Base-by-base conservation (phyloP, 2,888 invertebrate species). In the Noctua janthina region DNA sequence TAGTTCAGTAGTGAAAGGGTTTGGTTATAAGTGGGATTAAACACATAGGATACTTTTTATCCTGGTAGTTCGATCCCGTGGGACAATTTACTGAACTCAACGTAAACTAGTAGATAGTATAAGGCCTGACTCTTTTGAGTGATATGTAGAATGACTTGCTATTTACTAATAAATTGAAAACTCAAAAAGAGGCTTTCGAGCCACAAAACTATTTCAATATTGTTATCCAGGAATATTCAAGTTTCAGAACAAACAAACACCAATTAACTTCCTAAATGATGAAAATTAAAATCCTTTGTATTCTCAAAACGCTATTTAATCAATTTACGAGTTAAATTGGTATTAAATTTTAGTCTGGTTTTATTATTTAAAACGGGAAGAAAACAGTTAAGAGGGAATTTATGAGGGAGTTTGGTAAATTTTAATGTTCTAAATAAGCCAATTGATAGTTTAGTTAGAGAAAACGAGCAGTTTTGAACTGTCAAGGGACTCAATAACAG, bases 201-300 rank as follows among this genome's bases (percentile, higher is more conserved):
- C 5, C 11, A 23, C 1, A 35, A 23, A 46, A 20, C 56, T 56
- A 72, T 59, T 56, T 20, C 7, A 62, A 54, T 54, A 43, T 54
- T 51, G 20, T 67, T 66, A 10, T 35, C 6, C 20, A 23, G 11
- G 39, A 64, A 54, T 78, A 39, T 29, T 56, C 43, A 66, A n/a
- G 35, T 67, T 15, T 62, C 29, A 39, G 20, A 72, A 46, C 49
- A 67, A 66, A 67, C 13, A 46, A 56, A 59, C 39, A 54, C 20
- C 67, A 71, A 83, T 83, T 56, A 74, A 29, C 59, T 56, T 39
- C 29, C 43, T 71, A 83, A 78, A 74, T 74, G n/a, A 70, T 67
- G 62, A 13, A 67, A 54, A 69, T 54, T 62, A 20, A 72, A 59
- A 74, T 79, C 67, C 46, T 69, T 74, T 74, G 71, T 81, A 73